phyloP scores from a whole-genome alignment of 2,113 vertebrate genomes.

The Pavo muticus region DNA sequence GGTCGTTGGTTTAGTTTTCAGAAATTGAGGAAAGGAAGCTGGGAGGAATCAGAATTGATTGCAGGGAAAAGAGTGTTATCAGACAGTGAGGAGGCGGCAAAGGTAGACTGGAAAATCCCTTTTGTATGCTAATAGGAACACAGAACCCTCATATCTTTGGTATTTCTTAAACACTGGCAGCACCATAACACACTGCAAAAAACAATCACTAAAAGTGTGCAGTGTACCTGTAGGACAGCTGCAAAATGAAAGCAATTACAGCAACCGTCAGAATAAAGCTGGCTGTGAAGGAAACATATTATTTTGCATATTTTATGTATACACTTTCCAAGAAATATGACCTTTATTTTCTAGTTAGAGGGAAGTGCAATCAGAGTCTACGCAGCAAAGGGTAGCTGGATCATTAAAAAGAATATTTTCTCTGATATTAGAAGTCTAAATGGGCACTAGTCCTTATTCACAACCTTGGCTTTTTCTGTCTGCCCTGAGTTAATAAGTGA shows the following conservation, averaged over 20 bases:
- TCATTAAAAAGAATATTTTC: conserved; percentile 83
- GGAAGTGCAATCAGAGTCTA: conserved; percentile 76
- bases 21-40: background rate
- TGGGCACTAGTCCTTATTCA: conserved; percentile 79
- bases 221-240: conserved; percentile 63
- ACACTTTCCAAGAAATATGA: conserved; percentile 80
- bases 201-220: conserved; percentile 41
- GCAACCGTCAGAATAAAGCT: conserved; percentile 68
- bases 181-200: background rate
- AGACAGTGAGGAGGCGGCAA: background rate
- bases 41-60: background rate
- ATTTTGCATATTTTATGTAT: conserved; percentile 82
- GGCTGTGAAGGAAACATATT: conserved; percentile 74
- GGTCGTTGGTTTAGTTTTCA: background rate
- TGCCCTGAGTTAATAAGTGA: conserved; percentile 86
- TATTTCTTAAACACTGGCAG: conserved; percentile 9
- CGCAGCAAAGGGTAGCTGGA: conserved; percentile 73
- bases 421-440: conserved; percentile 81
- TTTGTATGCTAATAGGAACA: background rate
- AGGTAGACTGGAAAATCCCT: conserved; percentile 18
- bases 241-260: conserved; percentile 74
- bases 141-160: background rate
- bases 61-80: background rate
- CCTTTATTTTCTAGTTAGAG: conserved; percentile 81
- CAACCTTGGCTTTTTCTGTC: conserved; percentile 81